phyloP scores from a whole-genome alignment of 1,140 invertebrate genomes.

The Caenorhabditis inopinata region DNA sequence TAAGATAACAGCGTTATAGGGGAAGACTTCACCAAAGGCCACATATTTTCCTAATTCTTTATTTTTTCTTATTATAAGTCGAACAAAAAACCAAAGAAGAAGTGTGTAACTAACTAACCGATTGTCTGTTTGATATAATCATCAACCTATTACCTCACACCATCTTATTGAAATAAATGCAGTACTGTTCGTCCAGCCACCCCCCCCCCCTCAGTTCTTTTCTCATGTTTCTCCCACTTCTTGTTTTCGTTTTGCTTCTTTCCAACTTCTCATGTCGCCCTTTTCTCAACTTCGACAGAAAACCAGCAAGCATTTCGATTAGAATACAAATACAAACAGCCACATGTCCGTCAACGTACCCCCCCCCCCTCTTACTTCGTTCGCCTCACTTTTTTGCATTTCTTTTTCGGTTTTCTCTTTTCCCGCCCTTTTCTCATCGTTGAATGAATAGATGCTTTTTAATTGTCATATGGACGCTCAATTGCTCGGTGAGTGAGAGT shows the following conservation, averaged over 20 bases:
- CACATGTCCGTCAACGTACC: background rate
- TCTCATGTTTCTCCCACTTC: background rate
- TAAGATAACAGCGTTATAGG: too few species aligned
- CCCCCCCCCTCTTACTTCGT: background rate
- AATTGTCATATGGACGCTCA: background rate
- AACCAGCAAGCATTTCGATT: slow-evolving; percentile 31
- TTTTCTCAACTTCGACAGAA: slow-evolving; percentile 22
- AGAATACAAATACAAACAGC: slow-evolving; percentile 32
- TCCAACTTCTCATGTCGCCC: background rate
- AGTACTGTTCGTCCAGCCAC: background rate
- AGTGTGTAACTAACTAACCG: background rate
- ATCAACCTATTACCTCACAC: background rate
- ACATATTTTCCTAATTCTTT: too few species aligned
- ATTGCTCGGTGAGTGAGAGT: background rate
- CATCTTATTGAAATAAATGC: background rate
- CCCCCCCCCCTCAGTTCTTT: too few species aligned
- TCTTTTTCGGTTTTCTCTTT: background rate
- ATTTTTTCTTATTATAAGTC: too few species aligned
- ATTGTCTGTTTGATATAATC: background rate
- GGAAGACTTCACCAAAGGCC: too few species aligned
- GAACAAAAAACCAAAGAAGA: background rate
- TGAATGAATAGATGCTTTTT: background rate
- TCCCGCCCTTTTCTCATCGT: background rate
- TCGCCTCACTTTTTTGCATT: background rate
- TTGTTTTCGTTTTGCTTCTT: background rate